Conservation (phyloP, 2,888 invertebrate species). For the Philhelius pedissequus region DNA sequence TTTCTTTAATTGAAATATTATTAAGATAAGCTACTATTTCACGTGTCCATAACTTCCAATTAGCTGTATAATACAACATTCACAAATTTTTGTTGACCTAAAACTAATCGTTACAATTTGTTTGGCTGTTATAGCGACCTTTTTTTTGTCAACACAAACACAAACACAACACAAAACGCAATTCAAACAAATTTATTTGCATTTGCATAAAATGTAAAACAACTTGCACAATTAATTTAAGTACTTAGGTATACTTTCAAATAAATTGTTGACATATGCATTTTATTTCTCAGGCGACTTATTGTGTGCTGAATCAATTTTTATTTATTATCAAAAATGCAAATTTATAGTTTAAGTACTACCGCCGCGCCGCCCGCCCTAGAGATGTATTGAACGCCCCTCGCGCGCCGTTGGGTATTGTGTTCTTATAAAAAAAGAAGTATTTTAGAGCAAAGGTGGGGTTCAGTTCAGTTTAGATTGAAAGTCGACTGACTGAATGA, state of each 20-base stretch:
- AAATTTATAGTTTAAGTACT: slow-evolving; percentile 24
- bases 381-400: slow-evolving; percentile 5
- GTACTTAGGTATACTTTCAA: background rate
- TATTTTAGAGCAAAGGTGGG: background rate
- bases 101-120: slow-evolving; percentile 5
- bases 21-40: no score
- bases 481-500: background rate
- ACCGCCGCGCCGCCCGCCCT: no score
- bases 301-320: slow-evolving; percentile 8
- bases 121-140: background rate
- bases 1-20: no score
- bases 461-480: slow-evolving; percentile 2
- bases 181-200: slow-evolving; percentile 12
- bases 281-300: background rate
- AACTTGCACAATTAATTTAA: slow-evolving; percentile 29
- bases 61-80: background rate
- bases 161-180: background rate
- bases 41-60: no score
- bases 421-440: background rate
- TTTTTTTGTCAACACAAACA: background rate
- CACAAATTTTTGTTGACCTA: background rate
- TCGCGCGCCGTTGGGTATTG: background rate
- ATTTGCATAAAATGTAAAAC: background rate
- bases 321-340: slow-evolving; percentile 27
- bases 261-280: slow-evolving; percentile 31